Evolutionary conservation across 2,888 invertebrate species (phyloP), one percentile per base, ranked within the genome.

Genomic region (Bruchidius siliquastri): DNA sequence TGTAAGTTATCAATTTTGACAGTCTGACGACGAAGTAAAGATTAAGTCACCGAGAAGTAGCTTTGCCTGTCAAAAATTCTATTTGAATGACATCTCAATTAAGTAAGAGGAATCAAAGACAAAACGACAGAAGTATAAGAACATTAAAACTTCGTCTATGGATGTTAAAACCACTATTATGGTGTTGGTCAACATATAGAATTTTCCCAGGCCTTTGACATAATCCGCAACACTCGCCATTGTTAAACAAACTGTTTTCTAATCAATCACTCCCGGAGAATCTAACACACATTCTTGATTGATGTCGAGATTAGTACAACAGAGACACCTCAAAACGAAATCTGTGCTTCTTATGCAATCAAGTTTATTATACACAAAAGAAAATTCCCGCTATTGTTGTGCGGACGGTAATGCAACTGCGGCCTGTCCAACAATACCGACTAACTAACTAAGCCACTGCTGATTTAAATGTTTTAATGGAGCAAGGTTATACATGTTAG

Each of bases 331-430:
- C 73, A 68, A 71, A 67, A 73, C 67, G 70, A 73, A 73, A 73
- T 73, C 70, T 66, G 22, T 26, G 67, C 70, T 66, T 21, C 70
- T 73, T 70, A 73, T 70, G 73, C 71, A 73, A 73, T 30, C 26
- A 67, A 49, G 70, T 67, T 67, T 71, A 68, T 71, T 68, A 67
- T 26, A 71, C 20, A 71, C 67, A 67, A 70, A 67, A 73, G 73
- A 73, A 73, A 70, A 73, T 73, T 73, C 73, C 70, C 73, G 73
- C 67, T 67, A 71, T 73, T 73, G 73, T 73, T 73, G 22, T 13
- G 18, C 18, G 49, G 49, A 18, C 70, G 21, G 70, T 73, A 73
- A 73, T 71, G 73, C 73, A 70, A 73, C 73, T 70, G 70, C 70
- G 26, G 26, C 26, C 22, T 70, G 22, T 72, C 32, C 69, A 72